phyloP scores from a whole-genome alignment of 2,113 vertebrate species.

The Crocuta crocuta region DNA sequence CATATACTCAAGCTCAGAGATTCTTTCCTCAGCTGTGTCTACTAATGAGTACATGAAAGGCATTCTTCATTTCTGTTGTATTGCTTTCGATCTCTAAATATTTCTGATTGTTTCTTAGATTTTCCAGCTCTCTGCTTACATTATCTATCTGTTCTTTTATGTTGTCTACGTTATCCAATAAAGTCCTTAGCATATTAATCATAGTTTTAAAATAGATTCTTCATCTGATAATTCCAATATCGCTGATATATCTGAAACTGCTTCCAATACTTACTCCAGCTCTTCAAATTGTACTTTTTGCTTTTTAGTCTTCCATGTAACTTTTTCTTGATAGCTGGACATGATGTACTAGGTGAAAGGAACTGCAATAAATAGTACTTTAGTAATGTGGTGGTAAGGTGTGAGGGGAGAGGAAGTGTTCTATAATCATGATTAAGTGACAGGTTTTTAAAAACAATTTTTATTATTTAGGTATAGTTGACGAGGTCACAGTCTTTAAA shows the following conservation, averaged over 20 bases:
- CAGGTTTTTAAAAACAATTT: not conserved
- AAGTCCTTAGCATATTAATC: not conserved
- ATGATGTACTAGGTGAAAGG: not conserved
- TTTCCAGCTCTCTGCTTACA: not conserved
- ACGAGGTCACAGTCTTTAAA: not conserved
- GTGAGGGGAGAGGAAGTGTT: not conserved
- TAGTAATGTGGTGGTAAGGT: not conserved
- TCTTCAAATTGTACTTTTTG: not conserved
- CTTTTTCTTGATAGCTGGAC: not conserved
- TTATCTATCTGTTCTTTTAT: not conserved
- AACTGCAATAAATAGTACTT: not conserved
- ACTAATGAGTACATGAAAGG: not conserved
- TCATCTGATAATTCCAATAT: not conserved
- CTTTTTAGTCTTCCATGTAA: not conserved
- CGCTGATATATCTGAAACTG: not conserved
- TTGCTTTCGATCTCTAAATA: not conserved
- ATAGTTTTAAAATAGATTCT: not conserved
- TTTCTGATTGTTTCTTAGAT: not conserved
- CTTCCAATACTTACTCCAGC: not conserved
- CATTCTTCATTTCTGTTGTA: not conserved
- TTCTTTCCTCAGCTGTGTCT: not conserved
- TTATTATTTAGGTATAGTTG: not conserved
- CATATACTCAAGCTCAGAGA: not conserved
- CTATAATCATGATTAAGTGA: not conserved
- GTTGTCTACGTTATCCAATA: not conserved